A percentile compares a stretch with the other conserved stretches of the same genome.
Conservation (phyloP, 92 coral and sea anemone genomes). For the Muricea muricata region DNA sequence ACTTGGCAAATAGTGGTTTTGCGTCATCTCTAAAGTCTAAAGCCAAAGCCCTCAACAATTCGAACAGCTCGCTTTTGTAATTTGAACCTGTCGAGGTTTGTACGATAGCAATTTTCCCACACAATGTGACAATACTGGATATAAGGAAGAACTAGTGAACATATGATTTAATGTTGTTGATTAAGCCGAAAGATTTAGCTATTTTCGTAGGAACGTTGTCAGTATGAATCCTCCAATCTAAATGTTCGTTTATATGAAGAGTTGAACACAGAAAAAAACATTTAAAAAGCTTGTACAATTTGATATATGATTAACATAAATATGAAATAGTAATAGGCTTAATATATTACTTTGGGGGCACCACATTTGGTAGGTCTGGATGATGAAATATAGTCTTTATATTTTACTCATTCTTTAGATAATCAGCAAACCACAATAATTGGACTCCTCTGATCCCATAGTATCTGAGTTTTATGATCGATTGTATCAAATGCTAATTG, state of each 20-base stretch:
- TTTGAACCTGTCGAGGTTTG: background rate
- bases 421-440: background rate
- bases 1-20: background rate
- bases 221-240: slow-evolving; percentile 4
- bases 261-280: too few relatives aligned
- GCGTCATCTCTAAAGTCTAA: background rate
- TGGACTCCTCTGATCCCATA: slow-evolving; percentile 16
- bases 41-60: slow-evolving; percentile 2
- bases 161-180: background rate
- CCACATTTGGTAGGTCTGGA: background rate
- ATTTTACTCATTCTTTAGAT: background rate
- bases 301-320: background rate
- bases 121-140: slow-evolving; percentile 11
- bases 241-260: slow-evolving; percentile 18
- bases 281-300: background rate
- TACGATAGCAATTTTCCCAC: background rate
- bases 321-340: background rate
- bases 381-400: background rate
- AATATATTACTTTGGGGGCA: background rate
- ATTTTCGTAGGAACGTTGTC: slow-evolving; percentile 10
- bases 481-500: too few relatives aligned
- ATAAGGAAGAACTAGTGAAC: slow-evolving; percentile 12
- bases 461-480: background rate
- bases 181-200: background rate
- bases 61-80: slow-evolving; percentile 20